A percentile compares a stretch with the other conserved stretches of the same genome.
phyloP scores from a whole-genome alignment of 2,888 invertebrate genomes.

The Sesia apiformis region DNA sequence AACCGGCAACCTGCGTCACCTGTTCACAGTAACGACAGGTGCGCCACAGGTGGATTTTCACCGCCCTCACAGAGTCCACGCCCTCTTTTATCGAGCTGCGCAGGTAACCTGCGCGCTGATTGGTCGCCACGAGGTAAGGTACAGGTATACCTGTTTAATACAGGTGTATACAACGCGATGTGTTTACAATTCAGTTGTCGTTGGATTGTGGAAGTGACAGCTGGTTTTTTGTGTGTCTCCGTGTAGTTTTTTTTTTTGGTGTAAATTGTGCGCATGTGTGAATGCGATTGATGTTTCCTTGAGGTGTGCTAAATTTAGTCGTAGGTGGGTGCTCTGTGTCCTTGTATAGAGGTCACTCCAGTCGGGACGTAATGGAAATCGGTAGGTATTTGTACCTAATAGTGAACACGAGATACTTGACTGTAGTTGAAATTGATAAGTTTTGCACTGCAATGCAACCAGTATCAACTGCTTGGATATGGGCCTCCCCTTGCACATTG shows the following conservation, averaged over 20 bases:
- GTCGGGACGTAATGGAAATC: neutral
- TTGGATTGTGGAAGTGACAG: constrained; percentile 14
- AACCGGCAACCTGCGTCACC: constrained; percentile 37
- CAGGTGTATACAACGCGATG: constrained; percentile 29
- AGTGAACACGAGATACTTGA: too few species aligned
- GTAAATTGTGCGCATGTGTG: constrained; percentile 68
- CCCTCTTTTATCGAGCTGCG: constrained; percentile 68
- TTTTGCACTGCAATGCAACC: too few species aligned
- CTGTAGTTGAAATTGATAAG: too few species aligned
- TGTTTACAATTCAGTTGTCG: constrained; percentile 19
- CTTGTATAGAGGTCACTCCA: constrained; percentile 32
- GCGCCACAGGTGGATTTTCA: constrained; percentile 37
- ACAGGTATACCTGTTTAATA: constrained; percentile 46
- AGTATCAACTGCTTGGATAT: too few species aligned
- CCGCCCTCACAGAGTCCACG: constrained; percentile 47
- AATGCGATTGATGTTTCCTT: constrained; percentile 69
- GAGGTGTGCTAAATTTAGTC: constrained; percentile 69
- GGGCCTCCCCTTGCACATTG: too few species aligned
- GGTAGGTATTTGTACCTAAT: too few species aligned
- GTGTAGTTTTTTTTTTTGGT: constrained; percentile 13
- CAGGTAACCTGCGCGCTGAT: constrained; percentile 69
- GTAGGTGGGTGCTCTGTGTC: constrained; percentile 53
- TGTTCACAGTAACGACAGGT: constrained; percentile 29
- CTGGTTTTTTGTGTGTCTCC: constrained; percentile 12
- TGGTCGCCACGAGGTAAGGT: constrained; percentile 46